phyloP scores from a whole-genome alignment of 2,888 invertebrate species.

The Meloe dianella region DNA sequence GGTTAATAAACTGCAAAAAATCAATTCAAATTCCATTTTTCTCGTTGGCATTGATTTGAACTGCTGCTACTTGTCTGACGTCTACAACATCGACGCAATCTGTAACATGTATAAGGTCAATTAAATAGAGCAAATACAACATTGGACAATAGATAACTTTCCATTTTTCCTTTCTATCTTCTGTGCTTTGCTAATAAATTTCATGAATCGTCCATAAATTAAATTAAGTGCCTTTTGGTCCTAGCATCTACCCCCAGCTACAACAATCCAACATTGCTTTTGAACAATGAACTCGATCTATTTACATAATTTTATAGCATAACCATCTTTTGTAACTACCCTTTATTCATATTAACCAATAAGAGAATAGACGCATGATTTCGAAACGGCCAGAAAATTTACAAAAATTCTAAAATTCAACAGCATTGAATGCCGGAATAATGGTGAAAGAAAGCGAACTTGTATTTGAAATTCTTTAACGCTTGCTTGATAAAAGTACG shows the following conservation, averaged over 20 bases:
- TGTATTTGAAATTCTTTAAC: neutral
- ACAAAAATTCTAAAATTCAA: neutral
- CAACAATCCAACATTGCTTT: neutral
- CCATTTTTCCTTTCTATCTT: neutral
- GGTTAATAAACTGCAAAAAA: neutral
- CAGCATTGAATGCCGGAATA: neutral
- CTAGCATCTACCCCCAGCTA: neutral
- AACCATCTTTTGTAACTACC: neutral
- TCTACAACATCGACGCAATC: constrained; percentile 1
- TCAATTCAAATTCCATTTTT: neutral
- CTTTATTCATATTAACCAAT: neutral
- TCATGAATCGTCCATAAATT: constrained; percentile 23
- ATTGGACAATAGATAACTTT: neutral
- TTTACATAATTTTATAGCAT: constrained; percentile 28
- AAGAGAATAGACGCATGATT: neutral
- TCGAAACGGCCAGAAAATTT: neutral
- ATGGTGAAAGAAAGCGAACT: neutral
- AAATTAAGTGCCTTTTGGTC: constrained; percentile 14
- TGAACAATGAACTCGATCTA: constrained; percentile 20
- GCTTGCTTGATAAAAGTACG: neutral
- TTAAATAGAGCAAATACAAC: neutral
- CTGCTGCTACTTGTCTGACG: neutral
- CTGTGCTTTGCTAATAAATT: neutral
- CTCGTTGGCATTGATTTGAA: constrained; percentile 8
- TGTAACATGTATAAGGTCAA: neutral